Evolutionary conservation across 2,797 vertebrate species (phyloP), one percentile per base, ranked within the genome.

Genomic region (Acanthis flammea): DNA sequence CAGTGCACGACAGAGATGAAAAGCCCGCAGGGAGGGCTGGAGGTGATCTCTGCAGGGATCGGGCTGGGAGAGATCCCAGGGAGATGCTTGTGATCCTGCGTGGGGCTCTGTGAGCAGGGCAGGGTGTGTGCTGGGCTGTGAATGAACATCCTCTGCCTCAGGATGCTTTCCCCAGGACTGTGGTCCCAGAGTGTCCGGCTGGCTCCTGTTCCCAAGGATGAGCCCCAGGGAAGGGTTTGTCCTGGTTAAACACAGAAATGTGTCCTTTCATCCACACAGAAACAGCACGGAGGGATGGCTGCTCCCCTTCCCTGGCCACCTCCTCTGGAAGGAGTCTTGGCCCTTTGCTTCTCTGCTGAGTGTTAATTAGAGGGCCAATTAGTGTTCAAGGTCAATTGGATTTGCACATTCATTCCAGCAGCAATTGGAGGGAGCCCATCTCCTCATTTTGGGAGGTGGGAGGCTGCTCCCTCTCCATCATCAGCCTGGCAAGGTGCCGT

Each of bases 341-440:
- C 90, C 86, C 51, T 93, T 35, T 31, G 37, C 71, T 30, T 90
- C 79, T 78, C 33, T 74, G 71, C 84, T 39, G 88, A 75, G 76
- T 14, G 66, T 55, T 94, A 92, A 95, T 95, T 73, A 95, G 74
- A 60, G 60, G 92, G 63, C 80, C 92, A 93, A 63, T 93, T 95
- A 95, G 55, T 30, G 71, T 21, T 95, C 90, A 86, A 95, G 88
- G 94, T 90, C 93, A 79, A 71, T 71, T 88, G 55, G 86, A 63
- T 82, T 87, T 90, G 48, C 79, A 82, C 82, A 45, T 66, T 78
- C 0, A 0, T 27, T 78, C 58, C 30, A 0, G 44, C 2, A 90
- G 86, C 77, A 55, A 4, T 18, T 14, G 67, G 88, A 55, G 55
- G 53, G 88, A 68, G 31, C 63, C 74, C 16, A 3, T 51, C 80